Conservation (phyloP, 2,888 invertebrate genomes). For the Philhelius pedissequus region DNA sequence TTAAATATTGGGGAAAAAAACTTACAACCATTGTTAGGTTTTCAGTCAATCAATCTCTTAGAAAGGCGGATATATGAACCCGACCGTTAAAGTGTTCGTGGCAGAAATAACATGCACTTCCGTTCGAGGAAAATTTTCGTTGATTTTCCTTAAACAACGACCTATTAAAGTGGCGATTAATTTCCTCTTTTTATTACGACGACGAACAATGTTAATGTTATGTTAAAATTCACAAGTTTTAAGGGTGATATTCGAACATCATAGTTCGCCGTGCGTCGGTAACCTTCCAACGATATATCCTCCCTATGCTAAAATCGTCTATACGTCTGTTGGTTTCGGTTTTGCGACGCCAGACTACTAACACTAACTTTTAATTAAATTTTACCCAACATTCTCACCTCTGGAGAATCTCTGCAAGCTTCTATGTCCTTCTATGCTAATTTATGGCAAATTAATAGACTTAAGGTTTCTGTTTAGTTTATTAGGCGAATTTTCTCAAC, state of each 20-base stretch:
- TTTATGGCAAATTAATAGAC: conserved; percentile 64
- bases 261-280: too few relatives aligned
- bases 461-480: conserved; percentile 62
- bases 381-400: conserved; percentile 23
- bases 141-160: neutral
- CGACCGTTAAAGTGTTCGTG: conserved; percentile 17
- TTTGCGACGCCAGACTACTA: conserved; percentile 30
- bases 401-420: neutral
- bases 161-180: conserved; percentile 63
- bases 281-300: neutral
- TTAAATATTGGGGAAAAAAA: neutral
- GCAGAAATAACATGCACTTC: conserved; percentile 41
- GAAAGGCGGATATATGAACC: neutral
- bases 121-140: neutral
- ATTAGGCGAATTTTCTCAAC: conserved; percentile 8
- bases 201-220: neutral
- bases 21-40: neutral
- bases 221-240: neutral
- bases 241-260: neutral
- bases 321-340: conserved; percentile 24
- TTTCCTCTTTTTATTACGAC: conserved; percentile 58
- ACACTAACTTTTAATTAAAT: conserved; percentile 67
- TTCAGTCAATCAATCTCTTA: conserved; percentile 26
- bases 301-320: neutral
- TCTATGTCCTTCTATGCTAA: conserved; percentile 30